Percentiles rank a stretch among this genome's conserved stretches.
Conservation (phyloP, 2,113 vertebrate genomes). For the Malurus cyaneus region DNA sequence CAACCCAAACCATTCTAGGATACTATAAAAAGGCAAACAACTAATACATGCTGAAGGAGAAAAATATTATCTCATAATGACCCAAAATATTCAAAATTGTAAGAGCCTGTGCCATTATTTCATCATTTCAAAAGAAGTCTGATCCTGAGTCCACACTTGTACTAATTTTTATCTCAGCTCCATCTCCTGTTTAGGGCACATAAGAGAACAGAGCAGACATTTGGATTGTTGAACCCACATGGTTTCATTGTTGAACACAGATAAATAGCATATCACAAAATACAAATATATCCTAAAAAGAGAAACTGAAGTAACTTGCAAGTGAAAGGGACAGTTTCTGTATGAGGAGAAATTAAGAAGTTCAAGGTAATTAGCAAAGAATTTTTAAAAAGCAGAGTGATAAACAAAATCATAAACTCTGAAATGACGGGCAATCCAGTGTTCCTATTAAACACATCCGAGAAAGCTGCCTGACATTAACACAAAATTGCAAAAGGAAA, state of each 20-base stretch:
- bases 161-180: background rate
- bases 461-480: background rate
- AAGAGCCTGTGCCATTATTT: background rate
- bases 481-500: background rate
- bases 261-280: background rate
- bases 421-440: background rate
- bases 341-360: background rate
- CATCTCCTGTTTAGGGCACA: background rate
- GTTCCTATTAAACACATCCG: background rate
- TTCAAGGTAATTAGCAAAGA: background rate
- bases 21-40: background rate
- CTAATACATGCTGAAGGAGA: background rate
- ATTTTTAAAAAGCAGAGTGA: background rate
- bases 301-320: background rate
- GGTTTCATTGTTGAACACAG: background rate
- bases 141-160: background rate
- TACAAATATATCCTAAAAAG: background rate
- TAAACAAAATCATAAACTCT: background rate
- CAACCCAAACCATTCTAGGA: background rate
- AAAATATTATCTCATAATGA: background rate
- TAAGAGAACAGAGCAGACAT: background rate
- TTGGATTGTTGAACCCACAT: background rate
- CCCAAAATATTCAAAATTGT: background rate
- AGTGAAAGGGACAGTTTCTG: background rate
- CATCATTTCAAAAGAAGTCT: background rate